Percentiles rank a stretch among this genome's conserved stretches.
phyloP scores from a whole-genome alignment of 2,888 invertebrate species.

The Tinea trinotella region DNA sequence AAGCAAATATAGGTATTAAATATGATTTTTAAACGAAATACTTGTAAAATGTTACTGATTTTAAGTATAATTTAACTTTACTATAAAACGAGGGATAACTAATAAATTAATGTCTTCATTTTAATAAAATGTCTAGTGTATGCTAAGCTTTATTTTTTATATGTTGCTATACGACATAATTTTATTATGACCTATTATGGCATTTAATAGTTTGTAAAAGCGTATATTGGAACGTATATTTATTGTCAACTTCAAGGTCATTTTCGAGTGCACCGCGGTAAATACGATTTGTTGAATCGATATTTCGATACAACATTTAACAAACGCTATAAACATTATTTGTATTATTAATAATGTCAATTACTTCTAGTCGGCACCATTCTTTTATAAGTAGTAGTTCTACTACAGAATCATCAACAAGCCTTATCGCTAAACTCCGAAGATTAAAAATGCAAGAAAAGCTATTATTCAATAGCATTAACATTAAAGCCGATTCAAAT shows the following conservation, averaged over 20 bases:
- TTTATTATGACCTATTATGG: too few relatives aligned
- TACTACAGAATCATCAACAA: background rate
- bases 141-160: too few relatives aligned
- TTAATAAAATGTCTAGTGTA: too few relatives aligned
- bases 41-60: too few relatives aligned
- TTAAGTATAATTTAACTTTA: too few relatives aligned
- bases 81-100: too few relatives aligned
- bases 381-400: background rate
- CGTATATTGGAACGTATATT: background rate
- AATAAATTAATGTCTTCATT: too few relatives aligned
- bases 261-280: background rate
- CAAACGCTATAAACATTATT: background rate
- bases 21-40: too few relatives aligned
- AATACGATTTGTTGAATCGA: constrained; percentile 8
- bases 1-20: too few relatives aligned
- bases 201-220: background rate
- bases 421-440: constrained; percentile 35
- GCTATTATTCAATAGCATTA: constrained; percentile 34
- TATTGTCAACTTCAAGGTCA: background rate
- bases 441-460: constrained; percentile 55
- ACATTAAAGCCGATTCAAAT: constrained; percentile 23
- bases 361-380: background rate
- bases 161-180: too few relatives aligned
- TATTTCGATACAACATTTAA: background rate
- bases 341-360: background rate